Conservation (phyloP, 2,888 invertebrate species). For the Drosophila koepferae region DNA sequence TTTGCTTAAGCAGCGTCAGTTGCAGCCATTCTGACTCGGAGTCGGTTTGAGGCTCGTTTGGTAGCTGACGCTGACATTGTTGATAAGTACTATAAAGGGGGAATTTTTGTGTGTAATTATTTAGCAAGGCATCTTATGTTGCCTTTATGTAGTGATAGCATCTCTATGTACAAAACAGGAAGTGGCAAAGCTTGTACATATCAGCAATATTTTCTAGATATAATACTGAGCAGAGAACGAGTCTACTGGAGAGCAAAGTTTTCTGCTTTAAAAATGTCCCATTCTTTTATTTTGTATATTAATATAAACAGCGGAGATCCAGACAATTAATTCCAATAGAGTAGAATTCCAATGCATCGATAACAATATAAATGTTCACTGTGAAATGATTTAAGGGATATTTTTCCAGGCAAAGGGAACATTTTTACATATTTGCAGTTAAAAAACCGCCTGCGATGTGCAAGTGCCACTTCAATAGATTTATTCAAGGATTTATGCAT, state of each 20-base stretch:
- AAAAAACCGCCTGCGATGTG: background rate
- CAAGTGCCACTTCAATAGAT: background rate
- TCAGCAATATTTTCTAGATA: constrained; percentile 10
- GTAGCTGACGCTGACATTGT: constrained; percentile 11
- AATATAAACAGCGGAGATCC: background rate
- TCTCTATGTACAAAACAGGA: constrained; percentile 45
- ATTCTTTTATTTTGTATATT: background rate
- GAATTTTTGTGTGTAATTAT: constrained; percentile 38
- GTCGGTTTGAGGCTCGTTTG: background rate
- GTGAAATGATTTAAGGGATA: background rate
- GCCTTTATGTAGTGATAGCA: constrained; percentile 21
- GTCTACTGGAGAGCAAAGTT: background rate
- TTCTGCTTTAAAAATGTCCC: background rate
- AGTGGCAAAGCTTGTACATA: constrained; percentile 19
- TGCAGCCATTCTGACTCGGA: constrained; percentile 21
- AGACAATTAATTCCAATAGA: background rate
- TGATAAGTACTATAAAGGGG: constrained; percentile 43
- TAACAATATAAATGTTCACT: background rate
- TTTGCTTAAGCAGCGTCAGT: constrained; percentile 29
- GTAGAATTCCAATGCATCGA: background rate
- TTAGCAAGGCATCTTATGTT: constrained; percentile 34
- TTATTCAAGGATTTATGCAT: background rate
- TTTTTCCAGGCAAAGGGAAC: background rate
- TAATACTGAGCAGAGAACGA: background rate
- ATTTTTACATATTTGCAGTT: background rate